These are phyloP conservation scores for Leptinotarsa rubiginosa DNA, from an alignment of 2,888 invertebrate species.

Conservation along the genomic window DNA sequence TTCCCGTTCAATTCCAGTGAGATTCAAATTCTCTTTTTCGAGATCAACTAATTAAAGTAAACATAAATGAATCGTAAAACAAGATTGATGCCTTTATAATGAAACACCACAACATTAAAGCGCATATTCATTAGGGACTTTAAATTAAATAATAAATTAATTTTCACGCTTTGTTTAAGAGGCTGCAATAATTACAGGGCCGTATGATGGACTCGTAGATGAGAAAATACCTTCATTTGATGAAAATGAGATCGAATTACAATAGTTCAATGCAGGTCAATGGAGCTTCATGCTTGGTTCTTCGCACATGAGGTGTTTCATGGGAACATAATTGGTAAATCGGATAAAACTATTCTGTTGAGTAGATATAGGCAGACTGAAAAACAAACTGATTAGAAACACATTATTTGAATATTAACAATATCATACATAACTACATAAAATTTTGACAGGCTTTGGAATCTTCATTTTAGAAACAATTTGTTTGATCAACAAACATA, in stretches of 20 bases:
- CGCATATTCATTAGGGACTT: conserved; percentile 25
- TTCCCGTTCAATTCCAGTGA: not conserved
- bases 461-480: too few relatives aligned
- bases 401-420: too few relatives aligned
- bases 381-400: too few relatives aligned
- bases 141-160: conserved; percentile 29
- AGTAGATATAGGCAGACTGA: too few relatives aligned
- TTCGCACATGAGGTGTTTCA: not conserved
- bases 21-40: not conserved
- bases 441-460: too few relatives aligned
- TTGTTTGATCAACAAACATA: too few relatives aligned
- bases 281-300: not conserved
- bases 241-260: not conserved
- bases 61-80: conserved; percentile 15
- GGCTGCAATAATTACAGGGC: conserved; percentile 26
- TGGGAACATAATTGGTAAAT: not conserved
- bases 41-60: conserved; percentile 7
- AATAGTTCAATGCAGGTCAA: not conserved
- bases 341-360: too few relatives aligned
- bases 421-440: too few relatives aligned
- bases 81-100: conserved; percentile 19
- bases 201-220: conserved; percentile 17
- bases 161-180: conserved; percentile 29
- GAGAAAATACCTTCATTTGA: conserved; percentile 18
- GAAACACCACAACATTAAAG: conserved; percentile 18